Evolutionary conservation across 37 sponge, comb jelly and placozoan species (phyloP).

Genomic region (Beroe ovata): DNA sequence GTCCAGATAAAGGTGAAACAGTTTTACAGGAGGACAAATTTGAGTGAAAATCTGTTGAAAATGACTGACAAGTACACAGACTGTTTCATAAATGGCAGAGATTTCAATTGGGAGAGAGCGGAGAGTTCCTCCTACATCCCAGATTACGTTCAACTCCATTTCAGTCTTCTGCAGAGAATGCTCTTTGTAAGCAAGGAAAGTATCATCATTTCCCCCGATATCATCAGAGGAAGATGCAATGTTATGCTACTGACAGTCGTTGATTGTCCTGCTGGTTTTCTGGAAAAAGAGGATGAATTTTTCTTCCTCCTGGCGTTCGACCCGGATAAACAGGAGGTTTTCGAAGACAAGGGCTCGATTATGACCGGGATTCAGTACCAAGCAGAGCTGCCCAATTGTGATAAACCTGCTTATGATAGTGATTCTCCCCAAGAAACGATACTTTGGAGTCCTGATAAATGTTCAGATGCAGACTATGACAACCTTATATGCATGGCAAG

Average conservation of each 20-base stretch:
- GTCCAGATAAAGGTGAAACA: constrained; percentile 37
- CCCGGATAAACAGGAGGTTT: neutral
- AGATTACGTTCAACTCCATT: constrained; percentile 7
- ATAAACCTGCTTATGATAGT: neutral
- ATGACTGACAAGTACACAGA: constrained; percentile 53
- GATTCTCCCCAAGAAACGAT: neutral
- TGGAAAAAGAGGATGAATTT: constrained; percentile 16
- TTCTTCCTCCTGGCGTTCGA: constrained; percentile 49
- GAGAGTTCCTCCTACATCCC: neutral
- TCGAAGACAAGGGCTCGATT: constrained; percentile 54
- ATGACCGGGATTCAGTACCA: constrained; percentile 26
- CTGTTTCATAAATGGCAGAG: constrained; percentile 14
- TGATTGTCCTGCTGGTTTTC: constrained; percentile 19
- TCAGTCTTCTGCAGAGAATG: neutral
- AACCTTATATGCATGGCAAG: neutral
- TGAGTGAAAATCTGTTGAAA: neutral
- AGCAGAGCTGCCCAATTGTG: constrained; percentile 9
- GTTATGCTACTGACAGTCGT: constrained; percentile 37
- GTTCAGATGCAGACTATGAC: neutral
- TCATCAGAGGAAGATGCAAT: constrained; percentile 30
- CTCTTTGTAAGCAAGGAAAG: constrained; percentile 35
- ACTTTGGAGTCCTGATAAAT: constrained; percentile 32
- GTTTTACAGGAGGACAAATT: constrained; percentile 8
- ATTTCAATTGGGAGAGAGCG: constrained; percentile 29
- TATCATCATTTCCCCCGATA: constrained; percentile 10